phyloP scores from a whole-genome alignment of 2,888 invertebrate genomes.

The Noctua janthina region DNA sequence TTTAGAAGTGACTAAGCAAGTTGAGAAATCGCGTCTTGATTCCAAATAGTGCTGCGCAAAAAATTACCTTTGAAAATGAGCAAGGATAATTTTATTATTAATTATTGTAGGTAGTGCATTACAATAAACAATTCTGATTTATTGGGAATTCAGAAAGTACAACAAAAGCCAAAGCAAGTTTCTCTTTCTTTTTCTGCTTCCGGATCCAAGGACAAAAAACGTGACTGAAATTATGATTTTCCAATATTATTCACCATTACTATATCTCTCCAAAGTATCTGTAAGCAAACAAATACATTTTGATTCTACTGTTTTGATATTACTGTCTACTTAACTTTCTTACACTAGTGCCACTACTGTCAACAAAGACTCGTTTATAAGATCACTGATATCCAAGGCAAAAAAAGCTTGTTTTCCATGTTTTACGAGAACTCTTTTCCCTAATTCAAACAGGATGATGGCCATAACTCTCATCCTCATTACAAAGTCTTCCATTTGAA shows the following conservation, averaged over 20 bases:
- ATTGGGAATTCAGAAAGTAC: background rate
- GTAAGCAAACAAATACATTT: background rate
- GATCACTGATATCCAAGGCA: background rate
- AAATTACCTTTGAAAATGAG: background rate
- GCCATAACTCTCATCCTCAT: constrained; percentile 58
- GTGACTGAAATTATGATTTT: background rate
- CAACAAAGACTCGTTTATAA: background rate
- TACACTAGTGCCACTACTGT: background rate
- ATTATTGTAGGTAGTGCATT: background rate
- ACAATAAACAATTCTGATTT: background rate
- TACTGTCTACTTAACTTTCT: background rate
- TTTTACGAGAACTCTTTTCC: constrained; percentile 25
- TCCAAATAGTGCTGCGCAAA: background rate
- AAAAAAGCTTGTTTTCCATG: background rate
- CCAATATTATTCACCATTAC: background rate
- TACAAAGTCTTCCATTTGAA: constrained; percentile 57
- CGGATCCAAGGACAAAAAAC: background rate
- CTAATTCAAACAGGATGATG: constrained; percentile 33
- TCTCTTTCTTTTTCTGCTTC: background rate
- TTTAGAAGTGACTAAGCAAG: background rate
- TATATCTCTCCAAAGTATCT: background rate
- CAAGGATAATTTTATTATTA: background rate
- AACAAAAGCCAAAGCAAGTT: background rate
- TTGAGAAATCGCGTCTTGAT: background rate
- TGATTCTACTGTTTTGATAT: background rate